phyloP scores from a whole-genome alignment of 2,888 invertebrate species.

The Xestia rhomboidea region DNA sequence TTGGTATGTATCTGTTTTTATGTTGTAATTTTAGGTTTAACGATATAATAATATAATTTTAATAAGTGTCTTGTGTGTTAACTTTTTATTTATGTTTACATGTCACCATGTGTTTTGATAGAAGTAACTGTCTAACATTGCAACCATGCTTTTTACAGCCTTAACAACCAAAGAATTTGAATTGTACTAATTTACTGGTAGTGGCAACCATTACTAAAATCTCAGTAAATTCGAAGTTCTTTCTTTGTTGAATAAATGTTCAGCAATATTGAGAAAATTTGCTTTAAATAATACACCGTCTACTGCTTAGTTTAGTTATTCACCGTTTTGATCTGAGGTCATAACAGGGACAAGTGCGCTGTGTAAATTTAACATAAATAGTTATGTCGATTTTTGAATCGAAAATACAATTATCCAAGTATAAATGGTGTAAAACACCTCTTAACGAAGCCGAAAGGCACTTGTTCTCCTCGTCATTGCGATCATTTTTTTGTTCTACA shows the following conservation, averaged over 20 bases:
- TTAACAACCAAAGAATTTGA: neutral
- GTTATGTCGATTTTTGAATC: no score
- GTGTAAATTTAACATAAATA: no score
- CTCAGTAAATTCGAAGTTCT: neutral
- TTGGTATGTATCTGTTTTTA: slow-evolving; percentile 39
- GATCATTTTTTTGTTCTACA: no score
- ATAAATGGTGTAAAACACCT: no score
- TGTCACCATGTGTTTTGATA: no score
- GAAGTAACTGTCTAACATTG: neutral
- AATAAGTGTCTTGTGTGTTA: slow-evolving; percentile 21
- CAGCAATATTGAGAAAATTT: neutral
- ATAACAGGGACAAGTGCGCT: no score
- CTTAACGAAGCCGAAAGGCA: no score
- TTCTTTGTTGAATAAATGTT: neutral
- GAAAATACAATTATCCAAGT: no score
- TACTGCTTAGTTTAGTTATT: no score
- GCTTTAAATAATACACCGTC: neutral
- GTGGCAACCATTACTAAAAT: neutral
- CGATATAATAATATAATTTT: slow-evolving; percentile 26
- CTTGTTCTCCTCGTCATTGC: no score
- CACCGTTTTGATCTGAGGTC: no score
- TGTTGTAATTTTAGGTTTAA: slow-evolving; percentile 51
- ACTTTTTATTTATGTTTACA: slow-evolving; percentile 23
- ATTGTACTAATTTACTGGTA: neutral
- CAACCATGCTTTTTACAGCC: neutral